Percentiles rank a stretch among this genome's conserved stretches.
Evolutionary conservation across 2,113 vertebrate genomes (phyloP).

Genomic region (Myrmecobius fasciatus): DNA sequence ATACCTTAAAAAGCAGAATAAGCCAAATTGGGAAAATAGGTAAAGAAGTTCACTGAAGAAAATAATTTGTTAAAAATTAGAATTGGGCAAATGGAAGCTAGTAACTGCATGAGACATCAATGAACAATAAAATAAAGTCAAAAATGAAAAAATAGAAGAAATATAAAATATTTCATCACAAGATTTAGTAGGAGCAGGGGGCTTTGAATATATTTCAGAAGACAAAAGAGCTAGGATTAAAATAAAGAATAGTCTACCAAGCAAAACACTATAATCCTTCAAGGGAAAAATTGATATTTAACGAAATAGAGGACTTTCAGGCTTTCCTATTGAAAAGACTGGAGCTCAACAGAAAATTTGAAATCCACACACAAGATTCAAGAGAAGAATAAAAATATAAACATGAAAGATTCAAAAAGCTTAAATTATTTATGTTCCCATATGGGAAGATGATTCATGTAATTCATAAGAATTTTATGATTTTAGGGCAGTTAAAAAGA

Average conservation of each 20-base stretch:
- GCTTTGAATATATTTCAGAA: neutral
- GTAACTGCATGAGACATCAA: neutral
- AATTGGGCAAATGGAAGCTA: neutral
- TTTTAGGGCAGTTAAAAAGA: neutral
- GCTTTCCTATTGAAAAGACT: neutral
- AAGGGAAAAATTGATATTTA: neutral
- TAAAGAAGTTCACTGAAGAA: neutral
- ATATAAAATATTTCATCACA: neutral
- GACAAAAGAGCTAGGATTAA: neutral
- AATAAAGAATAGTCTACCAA: neutral
- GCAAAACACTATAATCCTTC: neutral
- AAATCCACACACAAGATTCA: neutral
- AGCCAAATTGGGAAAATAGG: neutral
- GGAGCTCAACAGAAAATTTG: neutral
- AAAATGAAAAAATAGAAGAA: neutral
- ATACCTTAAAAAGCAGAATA: neutral
- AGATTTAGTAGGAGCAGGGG: neutral
- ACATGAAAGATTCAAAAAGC: neutral
- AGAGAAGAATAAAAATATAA: neutral
- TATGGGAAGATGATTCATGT: neutral
- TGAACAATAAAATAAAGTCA: neutral
- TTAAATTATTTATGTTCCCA: neutral
- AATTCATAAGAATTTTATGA: neutral
- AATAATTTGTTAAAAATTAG: neutral
- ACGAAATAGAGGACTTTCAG: neutral